Evolutionary conservation across 2,797 vertebrate genomes (phyloP).

Genomic region (Mormyrus proboscirostris): DNA sequence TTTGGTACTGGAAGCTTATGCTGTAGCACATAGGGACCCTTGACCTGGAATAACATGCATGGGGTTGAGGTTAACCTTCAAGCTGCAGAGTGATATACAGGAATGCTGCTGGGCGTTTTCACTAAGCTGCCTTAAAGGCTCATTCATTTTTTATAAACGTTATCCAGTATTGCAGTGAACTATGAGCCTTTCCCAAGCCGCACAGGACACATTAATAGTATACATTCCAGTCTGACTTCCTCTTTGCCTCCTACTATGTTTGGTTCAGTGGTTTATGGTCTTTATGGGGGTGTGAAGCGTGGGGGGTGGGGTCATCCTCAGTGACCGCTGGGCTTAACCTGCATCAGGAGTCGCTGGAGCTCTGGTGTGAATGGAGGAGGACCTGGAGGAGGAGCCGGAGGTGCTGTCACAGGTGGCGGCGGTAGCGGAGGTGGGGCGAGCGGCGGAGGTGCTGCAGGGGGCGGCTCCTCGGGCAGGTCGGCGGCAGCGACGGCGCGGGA

Average conservation of each 20-base stretch:
- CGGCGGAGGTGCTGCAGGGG: conserved; percentile 46
- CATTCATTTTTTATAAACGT: not conserved
- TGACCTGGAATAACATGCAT: not conserved
- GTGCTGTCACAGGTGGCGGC: conserved; percentile 43
- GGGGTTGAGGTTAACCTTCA: not conserved
- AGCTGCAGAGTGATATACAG: not conserved
- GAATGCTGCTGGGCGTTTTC: not conserved
- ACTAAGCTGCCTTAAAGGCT: not conserved
- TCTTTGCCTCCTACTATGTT: not conserved
- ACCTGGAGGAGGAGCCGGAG: conserved; percentile 64
- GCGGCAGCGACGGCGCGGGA: conserved; percentile 86
- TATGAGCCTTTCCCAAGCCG: not conserved
- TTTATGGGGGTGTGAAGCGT: not conserved
- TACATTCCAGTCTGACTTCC: not conserved
- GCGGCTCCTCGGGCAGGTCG: conserved; percentile 87
- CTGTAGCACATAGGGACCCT: not conserved
- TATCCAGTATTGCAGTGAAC: not conserved
- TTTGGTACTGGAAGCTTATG: not conserved
- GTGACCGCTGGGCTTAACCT: conserved; percentile 8
- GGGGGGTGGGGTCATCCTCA: not conserved
- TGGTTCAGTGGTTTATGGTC: not conserved
- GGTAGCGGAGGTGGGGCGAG: conserved; percentile 67
- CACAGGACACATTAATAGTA: not conserved
- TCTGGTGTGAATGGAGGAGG: conserved; percentile 86
- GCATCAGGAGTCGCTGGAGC: conserved; percentile 92